Evolutionary conservation across 2,888 invertebrate genomes (phyloP).

Genomic region (Caenorhabditis sp.): DNA sequence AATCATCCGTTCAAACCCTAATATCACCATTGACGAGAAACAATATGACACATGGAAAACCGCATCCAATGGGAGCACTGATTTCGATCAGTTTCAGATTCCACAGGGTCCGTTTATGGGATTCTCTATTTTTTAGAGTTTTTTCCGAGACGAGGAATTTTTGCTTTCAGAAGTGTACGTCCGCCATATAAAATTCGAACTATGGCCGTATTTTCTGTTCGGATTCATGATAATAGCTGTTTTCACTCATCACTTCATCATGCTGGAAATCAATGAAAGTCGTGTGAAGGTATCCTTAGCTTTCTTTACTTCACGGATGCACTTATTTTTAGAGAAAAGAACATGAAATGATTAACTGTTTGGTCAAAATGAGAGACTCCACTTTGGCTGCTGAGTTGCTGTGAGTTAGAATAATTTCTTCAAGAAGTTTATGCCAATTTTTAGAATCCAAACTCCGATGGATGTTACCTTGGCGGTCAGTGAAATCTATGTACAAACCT

Average conservation of each 20-base stretch:
- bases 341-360: conserved; percentile 47
- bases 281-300: conserved; percentile 15
- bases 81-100: conserved; percentile 18
- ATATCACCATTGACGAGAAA: conserved; percentile 21
- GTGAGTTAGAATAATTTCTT: background rate
- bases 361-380: conserved; percentile 38
- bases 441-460: conserved; percentile 46
- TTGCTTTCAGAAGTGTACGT: conserved; percentile 23
- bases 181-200: conserved; percentile 2
- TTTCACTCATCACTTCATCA: conserved; percentile 45
- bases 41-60: conserved; percentile 13
- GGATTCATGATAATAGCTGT: conserved; percentile 27
- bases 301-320: background rate
- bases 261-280: conserved; percentile 45
- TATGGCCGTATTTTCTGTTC: conserved; percentile 45
- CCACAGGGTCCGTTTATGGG: background rate
- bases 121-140: no score
- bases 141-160: no score
- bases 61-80: background rate
- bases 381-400: conserved; percentile 39
- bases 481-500: background rate
- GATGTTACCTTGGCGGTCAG: conserved; percentile 39
- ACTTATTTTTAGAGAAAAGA: conserved; percentile 34
- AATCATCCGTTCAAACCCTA: background rate
- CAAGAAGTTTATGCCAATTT: conserved; percentile 1